These are phyloP conservation scores for Anguilla japonica DNA, from an alignment of 2,113 vertebrate species.

Conservation along the genomic window DNA sequence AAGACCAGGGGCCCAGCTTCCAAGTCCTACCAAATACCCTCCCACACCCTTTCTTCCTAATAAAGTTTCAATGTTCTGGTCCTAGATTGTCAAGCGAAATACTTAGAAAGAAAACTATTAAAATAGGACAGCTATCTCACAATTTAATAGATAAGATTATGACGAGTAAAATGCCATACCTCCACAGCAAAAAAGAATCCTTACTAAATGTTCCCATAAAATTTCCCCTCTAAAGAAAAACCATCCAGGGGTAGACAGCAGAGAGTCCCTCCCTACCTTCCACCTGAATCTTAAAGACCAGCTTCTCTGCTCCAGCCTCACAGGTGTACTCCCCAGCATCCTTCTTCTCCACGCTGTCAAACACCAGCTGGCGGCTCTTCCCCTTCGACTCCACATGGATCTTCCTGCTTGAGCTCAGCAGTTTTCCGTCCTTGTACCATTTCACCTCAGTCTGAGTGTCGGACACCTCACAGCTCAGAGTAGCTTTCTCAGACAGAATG, in stretches of 20 bases:
- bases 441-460: slow-evolving; percentile 72
- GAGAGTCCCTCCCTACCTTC: slow-evolving; percentile 71
- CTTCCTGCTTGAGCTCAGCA: slow-evolving; percentile 77
- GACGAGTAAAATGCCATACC: too few relatives aligned
- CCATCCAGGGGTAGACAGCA: neutral
- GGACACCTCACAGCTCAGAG: slow-evolving; percentile 74
- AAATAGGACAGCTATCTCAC: too few relatives aligned
- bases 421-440: slow-evolving; percentile 86
- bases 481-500: slow-evolving; percentile 73
- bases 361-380: slow-evolving; percentile 68
- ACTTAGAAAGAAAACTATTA: too few relatives aligned
- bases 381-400: slow-evolving; percentile 68
- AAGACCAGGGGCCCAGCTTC: neutral
- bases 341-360: slow-evolving; percentile 72
- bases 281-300: slow-evolving; percentile 77
- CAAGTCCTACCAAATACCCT: too few relatives aligned
- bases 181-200: too few relatives aligned
- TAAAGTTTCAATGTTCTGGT: too few relatives aligned
- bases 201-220: too few relatives aligned
- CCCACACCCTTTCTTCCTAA: too few relatives aligned
- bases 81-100: too few relatives aligned
- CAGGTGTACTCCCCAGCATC: slow-evolving; percentile 85
- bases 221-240: neutral
- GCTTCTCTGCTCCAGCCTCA: slow-evolving; percentile 71
- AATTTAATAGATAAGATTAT: too few relatives aligned